Evolutionary conservation across 2,888 invertebrate genomes (phyloP).

Genomic region (Mesorhabditis spiculigera): DNA sequence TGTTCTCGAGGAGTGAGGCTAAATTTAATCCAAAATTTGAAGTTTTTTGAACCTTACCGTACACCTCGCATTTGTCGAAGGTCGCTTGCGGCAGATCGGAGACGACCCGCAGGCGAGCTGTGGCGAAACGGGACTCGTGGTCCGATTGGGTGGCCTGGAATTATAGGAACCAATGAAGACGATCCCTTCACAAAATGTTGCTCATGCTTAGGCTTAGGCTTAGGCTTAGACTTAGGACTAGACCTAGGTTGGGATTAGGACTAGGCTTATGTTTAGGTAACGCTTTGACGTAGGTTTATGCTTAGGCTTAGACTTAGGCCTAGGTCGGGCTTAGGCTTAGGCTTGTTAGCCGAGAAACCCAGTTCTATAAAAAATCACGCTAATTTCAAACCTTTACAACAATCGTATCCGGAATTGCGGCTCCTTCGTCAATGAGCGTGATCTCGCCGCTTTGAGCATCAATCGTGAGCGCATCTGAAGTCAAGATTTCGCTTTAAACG

Average conservation of each 20-base stretch:
- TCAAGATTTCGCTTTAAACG: background rate
- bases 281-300: no score
- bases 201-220: no score
- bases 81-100: background rate
- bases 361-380: background rate
- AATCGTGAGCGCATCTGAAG: background rate
- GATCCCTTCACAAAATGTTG: no score
- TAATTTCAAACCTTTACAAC: background rate
- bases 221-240: no score
- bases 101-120: background rate
- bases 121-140: background rate
- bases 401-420: background rate
- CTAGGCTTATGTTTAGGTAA: no score
- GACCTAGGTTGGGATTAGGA: no score
- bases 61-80: background rate
- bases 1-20: slow-evolving; percentile 23
- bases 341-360: no score
- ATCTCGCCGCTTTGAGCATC: background rate
- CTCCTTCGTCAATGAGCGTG: background rate
- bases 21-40: background rate
- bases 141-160: background rate
- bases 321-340: no score
- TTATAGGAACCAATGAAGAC: no score
- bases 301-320: no score
- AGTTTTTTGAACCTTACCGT: background rate